Percentiles rank a stretch among this genome's conserved stretches.
phyloP scores from a whole-genome alignment of 2,888 invertebrate species.

The Drosophila setosimentum region DNA sequence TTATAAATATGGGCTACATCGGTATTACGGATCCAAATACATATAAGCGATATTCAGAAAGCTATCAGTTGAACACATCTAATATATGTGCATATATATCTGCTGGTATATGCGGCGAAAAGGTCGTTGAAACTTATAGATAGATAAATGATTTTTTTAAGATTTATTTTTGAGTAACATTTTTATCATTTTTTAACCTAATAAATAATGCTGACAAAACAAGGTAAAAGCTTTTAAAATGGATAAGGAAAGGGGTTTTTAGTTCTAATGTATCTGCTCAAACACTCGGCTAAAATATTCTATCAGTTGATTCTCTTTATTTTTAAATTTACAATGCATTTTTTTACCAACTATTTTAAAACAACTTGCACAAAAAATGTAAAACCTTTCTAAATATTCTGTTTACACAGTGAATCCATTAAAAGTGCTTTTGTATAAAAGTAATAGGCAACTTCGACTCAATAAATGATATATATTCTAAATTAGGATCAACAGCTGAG shows the following conservation, averaged over 20 bases:
- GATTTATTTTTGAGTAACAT: not conserved
- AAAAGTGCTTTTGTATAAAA: fast-evolving
- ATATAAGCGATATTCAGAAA: slow-evolving; percentile 2
- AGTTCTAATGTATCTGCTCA: fast-evolving
- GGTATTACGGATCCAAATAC: slow-evolving; percentile 7
- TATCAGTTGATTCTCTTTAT: not conserved
- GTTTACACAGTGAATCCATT: not conserved
- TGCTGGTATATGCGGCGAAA: not conserved
- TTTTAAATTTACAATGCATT: not conserved
- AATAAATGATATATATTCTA: not conserved
- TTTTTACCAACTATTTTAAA: not conserved
- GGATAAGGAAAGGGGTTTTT: fast-evolving
- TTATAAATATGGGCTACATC: slow-evolving; percentile 31
- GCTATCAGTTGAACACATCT: slow-evolving; percentile 2
- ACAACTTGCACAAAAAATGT: not conserved
- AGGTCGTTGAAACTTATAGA: not conserved
- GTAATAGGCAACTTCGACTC: not conserved
- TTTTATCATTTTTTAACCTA: no score
- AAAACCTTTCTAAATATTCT: fast-evolving
- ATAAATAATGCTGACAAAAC: not conserved
- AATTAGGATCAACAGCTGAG: not conserved
- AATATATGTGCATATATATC: not conserved
- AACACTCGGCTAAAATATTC: not conserved
- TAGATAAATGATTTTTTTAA: not conserved
- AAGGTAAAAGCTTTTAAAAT: not conserved